phyloP scores from a whole-genome alignment of 2,797 vertebrate genomes.

The Clarias fuscus region DNA sequence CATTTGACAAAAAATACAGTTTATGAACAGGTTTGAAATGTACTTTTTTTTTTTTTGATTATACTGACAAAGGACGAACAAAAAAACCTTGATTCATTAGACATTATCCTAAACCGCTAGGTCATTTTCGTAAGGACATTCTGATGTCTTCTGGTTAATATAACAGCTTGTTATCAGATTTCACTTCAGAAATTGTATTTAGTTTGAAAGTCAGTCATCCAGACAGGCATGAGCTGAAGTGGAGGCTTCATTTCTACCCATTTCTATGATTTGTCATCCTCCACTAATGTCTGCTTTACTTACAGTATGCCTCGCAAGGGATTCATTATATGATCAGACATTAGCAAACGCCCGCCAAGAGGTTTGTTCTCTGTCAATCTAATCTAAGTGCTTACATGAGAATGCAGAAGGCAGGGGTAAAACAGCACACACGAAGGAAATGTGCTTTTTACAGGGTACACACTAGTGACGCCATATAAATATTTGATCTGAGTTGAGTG shows the following conservation, averaged over 20 bases:
- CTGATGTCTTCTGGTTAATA: slow-evolving; percentile 32
- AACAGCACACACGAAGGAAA: slow-evolving; percentile 41
- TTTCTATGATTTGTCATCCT: slow-evolving; percentile 49
- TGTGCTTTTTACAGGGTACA: slow-evolving; percentile 51
- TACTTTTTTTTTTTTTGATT: background rate
- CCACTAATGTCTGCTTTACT: slow-evolving; percentile 49
- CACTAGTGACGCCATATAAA: slow-evolving; percentile 52
- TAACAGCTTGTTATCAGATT: slow-evolving; percentile 30
- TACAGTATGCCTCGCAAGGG: slow-evolving; percentile 35
- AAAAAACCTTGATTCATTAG: slow-evolving; percentile 4
- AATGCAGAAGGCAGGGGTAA: slow-evolving; percentile 30
- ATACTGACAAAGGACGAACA: background rate
- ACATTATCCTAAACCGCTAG: background rate
- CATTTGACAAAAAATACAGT: background rate
- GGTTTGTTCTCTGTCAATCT: slow-evolving; percentile 48
- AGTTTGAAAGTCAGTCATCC: slow-evolving; percentile 46
- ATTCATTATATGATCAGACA: slow-evolving; percentile 53
- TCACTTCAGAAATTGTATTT: slow-evolving; percentile 32
- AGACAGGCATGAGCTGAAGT: slow-evolving; percentile 20
- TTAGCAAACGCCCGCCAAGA: slow-evolving; percentile 45
- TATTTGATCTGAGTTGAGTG: slow-evolving; percentile 44
- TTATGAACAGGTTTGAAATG: background rate
- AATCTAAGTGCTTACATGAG: slow-evolving; percentile 45
- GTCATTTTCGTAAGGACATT: background rate
- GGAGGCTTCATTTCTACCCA: slow-evolving; percentile 31